Evolutionary conservation across 2,888 invertebrate genomes (phyloP).

Genomic region (Stenichneumon culpator): DNA sequence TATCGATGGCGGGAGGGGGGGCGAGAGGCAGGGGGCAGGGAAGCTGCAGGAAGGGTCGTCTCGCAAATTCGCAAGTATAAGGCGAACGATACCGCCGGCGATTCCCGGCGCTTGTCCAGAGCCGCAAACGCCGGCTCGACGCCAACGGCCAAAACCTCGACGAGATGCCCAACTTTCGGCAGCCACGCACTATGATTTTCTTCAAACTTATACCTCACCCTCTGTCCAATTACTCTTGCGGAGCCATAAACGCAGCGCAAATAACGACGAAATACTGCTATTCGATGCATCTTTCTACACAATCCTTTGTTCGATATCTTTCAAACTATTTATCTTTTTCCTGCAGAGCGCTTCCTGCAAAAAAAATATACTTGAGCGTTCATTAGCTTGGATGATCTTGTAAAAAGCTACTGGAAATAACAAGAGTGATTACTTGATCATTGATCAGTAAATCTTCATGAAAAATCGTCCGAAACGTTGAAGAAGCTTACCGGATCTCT

Average conservation of each 20-base stretch:
- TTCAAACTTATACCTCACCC: conserved; percentile 1
- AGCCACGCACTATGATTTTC: conserved; percentile 43
- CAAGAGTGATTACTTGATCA: no score
- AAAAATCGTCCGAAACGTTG: no score
- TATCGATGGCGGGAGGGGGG: conserved; percentile 57
- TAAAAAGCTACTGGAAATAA: no score
- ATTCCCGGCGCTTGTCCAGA: conserved; percentile 50
- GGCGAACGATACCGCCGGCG: conserved; percentile 57
- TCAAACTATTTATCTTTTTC: neutral
- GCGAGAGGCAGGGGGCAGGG: neutral
- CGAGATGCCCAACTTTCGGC: conserved; percentile 36
- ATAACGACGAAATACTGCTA: conserved; percentile 14
- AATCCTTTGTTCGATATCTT: neutral
- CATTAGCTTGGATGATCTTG: no score
- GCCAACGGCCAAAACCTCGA: conserved; percentile 38
- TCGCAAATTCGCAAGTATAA: conserved; percentile 50
- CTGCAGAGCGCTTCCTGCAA: neutral
- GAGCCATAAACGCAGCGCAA: conserved; percentile 13
- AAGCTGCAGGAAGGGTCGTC: conserved; percentile 32
- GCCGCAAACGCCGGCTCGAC: conserved; percentile 49
- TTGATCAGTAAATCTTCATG: no score
- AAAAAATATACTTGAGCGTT: neutral
- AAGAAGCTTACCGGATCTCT: no score
- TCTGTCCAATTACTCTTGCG: conserved; percentile 2
- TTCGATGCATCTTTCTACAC: neutral